A percentile compares a stretch with the other conserved stretches of the same genome.
Evolutionary conservation across 2,888 invertebrate species (phyloP).

Genomic region (Drosophila multiciliata): DNA sequence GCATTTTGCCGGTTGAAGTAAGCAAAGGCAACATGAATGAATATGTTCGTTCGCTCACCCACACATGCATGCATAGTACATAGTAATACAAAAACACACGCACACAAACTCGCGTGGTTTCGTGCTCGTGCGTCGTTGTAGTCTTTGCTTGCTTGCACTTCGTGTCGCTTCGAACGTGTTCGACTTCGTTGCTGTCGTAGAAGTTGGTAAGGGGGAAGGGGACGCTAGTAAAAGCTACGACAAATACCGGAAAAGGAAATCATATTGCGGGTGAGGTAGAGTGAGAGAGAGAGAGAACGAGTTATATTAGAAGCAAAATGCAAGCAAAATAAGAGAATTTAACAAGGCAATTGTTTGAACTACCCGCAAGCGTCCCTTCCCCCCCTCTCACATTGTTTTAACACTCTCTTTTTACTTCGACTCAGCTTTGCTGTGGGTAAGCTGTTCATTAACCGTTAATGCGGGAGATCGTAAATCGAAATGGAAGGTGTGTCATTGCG

Average conservation of each 20-base stretch:
- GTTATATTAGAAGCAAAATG: slow-evolving; percentile 50
- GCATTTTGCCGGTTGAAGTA: slow-evolving; percentile 67
- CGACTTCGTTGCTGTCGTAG: slow-evolving; percentile 30
- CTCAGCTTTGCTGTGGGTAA: slow-evolving; percentile 24
- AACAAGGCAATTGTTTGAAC: slow-evolving; percentile 57
- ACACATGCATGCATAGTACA: slow-evolving; percentile 11
- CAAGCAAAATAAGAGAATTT: slow-evolving; percentile 52
- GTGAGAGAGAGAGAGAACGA: slow-evolving; percentile 9
- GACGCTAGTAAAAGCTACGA: slow-evolving; percentile 12
- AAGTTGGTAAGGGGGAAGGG: not conserved
- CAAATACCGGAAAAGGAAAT: slow-evolving; percentile 69
- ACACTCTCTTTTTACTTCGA: slow-evolving; percentile 12
- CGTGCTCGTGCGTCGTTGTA: slow-evolving; percentile 43
- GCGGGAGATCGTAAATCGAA: slow-evolving; percentile 72
- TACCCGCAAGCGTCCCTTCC: slow-evolving; percentile 4
- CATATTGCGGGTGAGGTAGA: slow-evolving; percentile 29
- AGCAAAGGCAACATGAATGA: slow-evolving; percentile 62
- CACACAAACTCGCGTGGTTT: slow-evolving; percentile 31
- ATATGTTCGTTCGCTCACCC: slow-evolving; percentile 42
- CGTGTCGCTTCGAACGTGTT: slow-evolving; percentile 75
- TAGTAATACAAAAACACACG: slow-evolving; percentile 10
- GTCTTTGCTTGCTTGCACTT: slow-evolving; percentile 47
- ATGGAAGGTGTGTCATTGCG: slow-evolving; percentile 75
- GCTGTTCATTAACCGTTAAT: slow-evolving; percentile 71
- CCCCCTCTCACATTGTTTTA: not conserved